phyloP scores from a whole-genome alignment of 2,888 invertebrate genomes.

The Heliconius ismenius region DNA sequence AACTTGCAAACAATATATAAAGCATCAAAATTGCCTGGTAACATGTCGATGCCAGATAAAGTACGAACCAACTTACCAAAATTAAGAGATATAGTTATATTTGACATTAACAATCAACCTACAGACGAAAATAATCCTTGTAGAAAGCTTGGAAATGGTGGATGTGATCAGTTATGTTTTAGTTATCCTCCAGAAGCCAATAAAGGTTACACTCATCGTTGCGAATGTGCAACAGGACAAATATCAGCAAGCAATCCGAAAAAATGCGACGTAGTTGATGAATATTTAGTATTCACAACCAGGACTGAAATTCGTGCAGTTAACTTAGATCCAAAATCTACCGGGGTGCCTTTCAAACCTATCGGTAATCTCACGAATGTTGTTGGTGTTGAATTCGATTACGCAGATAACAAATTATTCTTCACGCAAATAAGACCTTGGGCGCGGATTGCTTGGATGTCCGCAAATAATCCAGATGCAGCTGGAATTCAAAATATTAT shows the following conservation, averaged over 20 bases:
- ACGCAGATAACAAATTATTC: slow-evolving; percentile 91
- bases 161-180: slow-evolving; percentile 97
- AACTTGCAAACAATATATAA: slow-evolving; percentile 92
- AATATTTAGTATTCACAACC: slow-evolving; percentile 96
- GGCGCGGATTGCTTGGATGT: slow-evolving; percentile 92
- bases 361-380: slow-evolving; percentile 94
- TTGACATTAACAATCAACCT: slow-evolving; percentile 94
- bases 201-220: slow-evolving; percentile 84
- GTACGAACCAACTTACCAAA: slow-evolving; percentile 92
- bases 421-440: slow-evolving; percentile 97
- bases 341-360: slow-evolving; percentile 91
- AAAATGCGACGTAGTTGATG: slow-evolving; percentile 91
- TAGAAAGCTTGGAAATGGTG: slow-evolving; percentile 87
- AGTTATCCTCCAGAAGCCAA: slow-evolving; percentile 88
- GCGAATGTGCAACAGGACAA: slow-evolving; percentile 96
- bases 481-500: slow-evolving; percentile 85
- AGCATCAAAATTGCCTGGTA: slow-evolving; percentile 89
- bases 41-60: slow-evolving; percentile 85
- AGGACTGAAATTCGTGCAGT: slow-evolving; percentile 95
- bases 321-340: slow-evolving; percentile 91
- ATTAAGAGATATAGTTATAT: slow-evolving; percentile 94
- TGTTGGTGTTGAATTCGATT: slow-evolving; percentile 97
- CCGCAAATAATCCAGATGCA: slow-evolving; percentile 85
- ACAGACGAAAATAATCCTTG: slow-evolving; percentile 91
- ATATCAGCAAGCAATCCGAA: slow-evolving; percentile 84